A percentile compares a stretch with the other conserved stretches of the same genome.
phyloP scores from a whole-genome alignment of 2,888 invertebrate genomes.

The Invenusta paracnida region DNA sequence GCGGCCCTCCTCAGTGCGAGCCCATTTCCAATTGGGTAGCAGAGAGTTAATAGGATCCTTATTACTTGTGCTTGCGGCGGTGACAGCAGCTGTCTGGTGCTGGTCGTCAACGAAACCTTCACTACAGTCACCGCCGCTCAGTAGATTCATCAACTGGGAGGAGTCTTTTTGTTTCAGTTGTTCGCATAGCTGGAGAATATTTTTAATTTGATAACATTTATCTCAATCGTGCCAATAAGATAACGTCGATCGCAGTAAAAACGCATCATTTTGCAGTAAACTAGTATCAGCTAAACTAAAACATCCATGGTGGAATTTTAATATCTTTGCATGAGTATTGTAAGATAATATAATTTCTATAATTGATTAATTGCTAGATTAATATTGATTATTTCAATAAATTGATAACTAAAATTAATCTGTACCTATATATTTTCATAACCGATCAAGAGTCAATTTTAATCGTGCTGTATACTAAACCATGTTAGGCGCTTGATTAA shows the following conservation, averaged over 20 bases:
- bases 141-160: background rate
- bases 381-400: background rate
- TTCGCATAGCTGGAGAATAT: background rate
- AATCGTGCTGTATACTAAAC: too few species aligned
- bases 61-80: background rate
- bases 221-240: too few species aligned
- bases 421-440: too few species aligned
- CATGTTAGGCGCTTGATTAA: too few species aligned
- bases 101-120: background rate
- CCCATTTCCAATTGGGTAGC: constrained; percentile 81
- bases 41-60: constrained; percentile 57
- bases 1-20: constrained; percentile 75
- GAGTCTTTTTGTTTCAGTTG: background rate
- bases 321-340: background rate
- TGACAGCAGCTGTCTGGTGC: background rate
- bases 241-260: too few species aligned
- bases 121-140: background rate
- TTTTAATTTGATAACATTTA: too few species aligned
- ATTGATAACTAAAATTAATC: too few species aligned
- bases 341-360: too few species aligned
- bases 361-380: too few species aligned
- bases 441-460: too few species aligned
- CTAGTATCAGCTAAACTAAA: background rate
- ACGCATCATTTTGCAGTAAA: background rate
- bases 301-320: background rate